These are phyloP conservation scores for Sciurus niger DNA, from an alignment of 2,113 vertebrate species.

Conservation along the genomic window DNA sequence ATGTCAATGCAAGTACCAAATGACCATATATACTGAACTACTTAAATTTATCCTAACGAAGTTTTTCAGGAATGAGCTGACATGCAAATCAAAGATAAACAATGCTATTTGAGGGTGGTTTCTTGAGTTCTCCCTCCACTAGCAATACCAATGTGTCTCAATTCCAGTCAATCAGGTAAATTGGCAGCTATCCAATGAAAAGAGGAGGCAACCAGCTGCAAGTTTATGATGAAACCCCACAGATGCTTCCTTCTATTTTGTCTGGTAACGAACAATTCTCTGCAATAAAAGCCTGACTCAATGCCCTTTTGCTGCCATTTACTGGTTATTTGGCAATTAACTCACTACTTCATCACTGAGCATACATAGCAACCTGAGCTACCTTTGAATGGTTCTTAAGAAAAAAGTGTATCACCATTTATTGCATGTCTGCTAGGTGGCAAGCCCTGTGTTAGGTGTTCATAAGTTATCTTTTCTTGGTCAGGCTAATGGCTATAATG, in stretches of 20 bases:
- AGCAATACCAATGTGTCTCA: conserved; percentile 76
- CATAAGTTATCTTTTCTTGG: not conserved
- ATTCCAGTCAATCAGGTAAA: conserved; percentile 74
- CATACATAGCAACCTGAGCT: not conserved
- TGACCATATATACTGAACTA: conserved; percentile 1
- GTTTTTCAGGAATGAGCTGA: conserved; percentile 79
- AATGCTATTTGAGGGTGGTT: conserved; percentile 75
- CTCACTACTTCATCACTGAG: not conserved
- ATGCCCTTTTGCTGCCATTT: not conserved
- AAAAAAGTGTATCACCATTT: not conserved
- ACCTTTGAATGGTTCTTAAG: not conserved
- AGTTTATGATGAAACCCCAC: too few species aligned
- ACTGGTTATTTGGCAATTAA: not conserved
- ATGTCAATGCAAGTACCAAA: conserved; percentile 35
- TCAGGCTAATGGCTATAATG: not conserved
- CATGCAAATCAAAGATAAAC: conserved; percentile 73
- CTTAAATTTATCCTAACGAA: conserved; percentile 65
- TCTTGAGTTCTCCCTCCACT: conserved; percentile 75
- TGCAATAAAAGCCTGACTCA: not conserved
- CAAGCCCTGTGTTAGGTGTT: not conserved
- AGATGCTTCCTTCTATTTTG: too few species aligned
- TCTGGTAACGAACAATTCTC: not conserved
- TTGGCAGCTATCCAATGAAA: conserved; percentile 64
- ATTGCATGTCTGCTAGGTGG: not conserved
- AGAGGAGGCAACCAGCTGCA: conserved; percentile 1